Percentiles rank a stretch among this genome's conserved stretches.
These are phyloP conservation scores for Philaethria dido DNA, from an alignment of 2,888 invertebrate species.

Conservation along the genomic window DNA sequence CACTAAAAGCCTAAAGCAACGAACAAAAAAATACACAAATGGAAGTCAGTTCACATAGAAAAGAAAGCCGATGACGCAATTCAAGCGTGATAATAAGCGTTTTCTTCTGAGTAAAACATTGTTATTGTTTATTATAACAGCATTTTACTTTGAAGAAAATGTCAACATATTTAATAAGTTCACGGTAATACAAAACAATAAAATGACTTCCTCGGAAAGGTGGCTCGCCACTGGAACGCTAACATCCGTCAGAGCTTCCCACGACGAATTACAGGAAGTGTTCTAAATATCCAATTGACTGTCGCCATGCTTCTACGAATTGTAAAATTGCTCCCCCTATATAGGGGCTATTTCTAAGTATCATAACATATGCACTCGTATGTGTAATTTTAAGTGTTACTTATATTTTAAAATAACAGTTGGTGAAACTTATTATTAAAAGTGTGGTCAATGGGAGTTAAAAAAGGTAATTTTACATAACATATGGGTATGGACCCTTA, in stretches of 20 bases:
- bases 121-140: no score
- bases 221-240: constrained; percentile 44
- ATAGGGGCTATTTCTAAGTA: constrained; percentile 33
- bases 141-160: constrained; percentile 2
- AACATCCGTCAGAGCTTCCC: constrained; percentile 60
- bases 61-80: not conserved
- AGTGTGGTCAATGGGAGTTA: no score
- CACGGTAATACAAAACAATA: constrained; percentile 1
- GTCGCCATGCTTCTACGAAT: constrained; percentile 50
- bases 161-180: constrained; percentile 2
- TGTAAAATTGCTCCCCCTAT: constrained; percentile 44
- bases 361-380: not conserved
- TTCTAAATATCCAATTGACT: constrained; percentile 54
- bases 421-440: not conserved
- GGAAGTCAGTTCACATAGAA: no score
- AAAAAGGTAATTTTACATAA: no score
- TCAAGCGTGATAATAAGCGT: not conserved
- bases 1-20: no score
- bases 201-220: constrained; percentile 26
- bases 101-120: no score
- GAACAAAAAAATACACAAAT: no score
- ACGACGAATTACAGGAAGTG: constrained; percentile 66
- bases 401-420: not conserved
- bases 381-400: not conserved
- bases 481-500: no score